Conservation (phyloP, 53 echinoderm and acorn worm species). For the Stichopus horrens region DNA sequence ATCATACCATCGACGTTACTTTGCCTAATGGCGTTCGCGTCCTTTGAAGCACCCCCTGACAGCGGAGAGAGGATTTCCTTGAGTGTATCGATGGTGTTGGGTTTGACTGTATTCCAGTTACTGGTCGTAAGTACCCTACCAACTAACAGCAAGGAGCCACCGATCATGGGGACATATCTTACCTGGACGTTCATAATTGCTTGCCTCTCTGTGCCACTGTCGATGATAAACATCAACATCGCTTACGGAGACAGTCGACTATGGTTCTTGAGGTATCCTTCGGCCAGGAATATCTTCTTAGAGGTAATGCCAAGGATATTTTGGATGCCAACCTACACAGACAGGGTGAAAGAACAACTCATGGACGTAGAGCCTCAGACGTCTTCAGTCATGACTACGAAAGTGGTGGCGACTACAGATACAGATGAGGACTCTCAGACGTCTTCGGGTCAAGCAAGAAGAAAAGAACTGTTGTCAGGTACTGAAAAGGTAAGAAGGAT, state of each 20-base stretch:
- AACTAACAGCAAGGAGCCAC: neutral
- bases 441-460: no score
- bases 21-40: neutral
- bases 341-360: neutral
- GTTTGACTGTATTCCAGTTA: constrained; percentile 22
- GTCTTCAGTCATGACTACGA: no score
- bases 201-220: constrained; percentile 9
- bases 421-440: no score
- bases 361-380: neutral
- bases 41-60: constrained; percentile 5
- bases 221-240: neutral
- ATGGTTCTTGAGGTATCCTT: neutral
- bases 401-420: no score
- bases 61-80: constrained; percentile 2
- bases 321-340: neutral
- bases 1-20: constrained; percentile 3
- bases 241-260: constrained; percentile 9
- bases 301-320: neutral
- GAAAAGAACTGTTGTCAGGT: no score
- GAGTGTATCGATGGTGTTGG: constrained; percentile 8
- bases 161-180: constrained; percentile 10
- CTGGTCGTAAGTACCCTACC: neutral
- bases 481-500: no score
- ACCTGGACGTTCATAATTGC: neutral
- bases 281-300: neutral